These are phyloP conservation scores for Cisticola juncidis DNA, from an alignment of 2,113 vertebrate species.

Conservation along the genomic window DNA sequence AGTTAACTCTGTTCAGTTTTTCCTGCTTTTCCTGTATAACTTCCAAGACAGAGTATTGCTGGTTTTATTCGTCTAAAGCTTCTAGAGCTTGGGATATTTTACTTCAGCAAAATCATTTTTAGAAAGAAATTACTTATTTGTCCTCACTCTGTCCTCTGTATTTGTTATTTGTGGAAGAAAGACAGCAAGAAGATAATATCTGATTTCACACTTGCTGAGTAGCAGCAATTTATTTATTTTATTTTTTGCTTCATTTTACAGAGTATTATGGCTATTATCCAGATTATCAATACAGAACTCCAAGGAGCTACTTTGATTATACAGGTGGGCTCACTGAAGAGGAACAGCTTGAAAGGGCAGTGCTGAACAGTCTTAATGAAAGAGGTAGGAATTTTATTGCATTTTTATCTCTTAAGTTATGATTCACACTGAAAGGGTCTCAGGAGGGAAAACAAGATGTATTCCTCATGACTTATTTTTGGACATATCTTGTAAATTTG, in stretches of 20 bases:
- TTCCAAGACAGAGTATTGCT: background rate
- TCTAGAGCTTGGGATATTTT: background rate
- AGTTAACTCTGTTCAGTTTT: background rate
- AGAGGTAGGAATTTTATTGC: slow-evolving; percentile 71
- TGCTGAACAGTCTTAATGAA: slow-evolving; percentile 86
- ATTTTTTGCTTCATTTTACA: background rate
- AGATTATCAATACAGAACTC: background rate
- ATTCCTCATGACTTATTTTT: background rate
- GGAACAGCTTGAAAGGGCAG: slow-evolving; percentile 85
- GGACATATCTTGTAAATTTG: background rate
- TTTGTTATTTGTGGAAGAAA: background rate
- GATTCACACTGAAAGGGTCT: background rate
- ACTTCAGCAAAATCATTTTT: background rate
- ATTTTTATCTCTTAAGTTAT: background rate
- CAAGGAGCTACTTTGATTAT: slow-evolving; percentile 62
- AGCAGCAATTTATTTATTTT: background rate
- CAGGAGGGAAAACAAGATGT: background rate
- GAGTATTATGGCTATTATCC: slow-evolving; percentile 44
- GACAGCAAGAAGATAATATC: background rate
- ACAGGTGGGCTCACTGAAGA: slow-evolving; percentile 85
- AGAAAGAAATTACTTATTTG: background rate
- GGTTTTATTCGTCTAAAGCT: background rate
- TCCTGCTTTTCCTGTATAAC: background rate
- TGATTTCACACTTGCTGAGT: background rate
- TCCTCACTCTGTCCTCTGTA: background rate